A percentile compares a stretch with the other conserved stretches of the same genome.
phyloP scores from a whole-genome alignment of 2,888 invertebrate genomes.

The Apotomis capreana region DNA sequence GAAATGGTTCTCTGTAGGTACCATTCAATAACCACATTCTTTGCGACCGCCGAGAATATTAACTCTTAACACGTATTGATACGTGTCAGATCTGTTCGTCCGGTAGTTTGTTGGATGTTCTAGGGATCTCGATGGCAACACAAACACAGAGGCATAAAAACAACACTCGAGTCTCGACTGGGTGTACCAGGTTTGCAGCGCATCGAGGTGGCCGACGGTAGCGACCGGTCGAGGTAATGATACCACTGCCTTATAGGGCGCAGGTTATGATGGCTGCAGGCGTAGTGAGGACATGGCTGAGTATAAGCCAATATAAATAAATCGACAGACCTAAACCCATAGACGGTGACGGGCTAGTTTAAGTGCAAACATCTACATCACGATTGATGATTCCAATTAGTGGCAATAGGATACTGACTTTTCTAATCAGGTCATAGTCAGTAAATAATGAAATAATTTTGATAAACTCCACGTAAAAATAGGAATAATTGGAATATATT shows the following conservation, averaged over 20 bases:
- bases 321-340: neutral
- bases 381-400: neutral
- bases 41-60: constrained; percentile 8
- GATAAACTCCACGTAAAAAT: no score
- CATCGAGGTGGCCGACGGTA: constrained; percentile 59
- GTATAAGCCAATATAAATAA: constrained; percentile 19
- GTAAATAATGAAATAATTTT: no score
- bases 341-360: neutral
- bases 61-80: constrained; percentile 9
- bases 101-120: constrained; percentile 41
- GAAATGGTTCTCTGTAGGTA: constrained; percentile 69
- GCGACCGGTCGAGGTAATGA: constrained; percentile 76
- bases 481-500: no score
- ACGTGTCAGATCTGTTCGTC: constrained; percentile 38
- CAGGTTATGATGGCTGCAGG: constrained; percentile 70
- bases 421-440: no score
- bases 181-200: constrained; percentile 73
- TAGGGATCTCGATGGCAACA: constrained; percentile 70
- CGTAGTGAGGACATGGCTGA: constrained; percentile 64
- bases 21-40: constrained; percentile 59
- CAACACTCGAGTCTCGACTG: constrained; percentile 61
- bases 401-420: no score
- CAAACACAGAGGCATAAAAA: constrained; percentile 76
- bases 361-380: neutral
- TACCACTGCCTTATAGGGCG: constrained; percentile 79